These are phyloP conservation scores for Aphelocoma californica DNA, from an alignment of 2,797 vertebrate species.

Conservation along the genomic window DNA sequence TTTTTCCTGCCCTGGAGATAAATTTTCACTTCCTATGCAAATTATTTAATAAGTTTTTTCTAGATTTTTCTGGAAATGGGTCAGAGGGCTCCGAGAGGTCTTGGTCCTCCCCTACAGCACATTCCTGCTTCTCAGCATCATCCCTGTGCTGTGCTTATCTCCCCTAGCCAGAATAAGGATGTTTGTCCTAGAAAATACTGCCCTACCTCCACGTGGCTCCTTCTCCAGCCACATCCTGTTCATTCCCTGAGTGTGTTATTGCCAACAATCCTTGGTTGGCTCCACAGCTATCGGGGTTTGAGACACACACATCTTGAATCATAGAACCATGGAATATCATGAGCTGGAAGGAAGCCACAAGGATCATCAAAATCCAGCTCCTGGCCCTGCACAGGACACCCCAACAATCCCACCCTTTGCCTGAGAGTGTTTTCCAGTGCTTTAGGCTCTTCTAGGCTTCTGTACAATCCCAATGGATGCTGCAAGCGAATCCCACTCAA, in stretches of 20 bases:
- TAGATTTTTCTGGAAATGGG: background rate
- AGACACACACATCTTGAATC: background rate
- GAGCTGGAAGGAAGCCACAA: background rate
- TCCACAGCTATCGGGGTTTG: background rate
- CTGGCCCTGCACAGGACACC: background rate
- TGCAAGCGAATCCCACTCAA: background rate
- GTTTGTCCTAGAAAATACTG: background rate
- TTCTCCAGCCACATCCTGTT: background rate
- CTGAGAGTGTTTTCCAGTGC: fast-evolving
- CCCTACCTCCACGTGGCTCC: background rate
- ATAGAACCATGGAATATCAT: background rate
- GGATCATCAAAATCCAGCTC: background rate
- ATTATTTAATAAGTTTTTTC: background rate
- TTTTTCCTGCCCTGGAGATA: fast-evolving
- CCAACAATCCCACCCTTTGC: background rate
- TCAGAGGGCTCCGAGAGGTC: fast-evolving
- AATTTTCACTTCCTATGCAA: background rate
- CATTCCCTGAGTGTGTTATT: background rate
- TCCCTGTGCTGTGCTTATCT: background rate
- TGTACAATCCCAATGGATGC: background rate
- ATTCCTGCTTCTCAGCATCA: background rate
- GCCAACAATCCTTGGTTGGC: background rate
- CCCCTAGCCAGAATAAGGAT: background rate
- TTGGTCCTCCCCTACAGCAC: too few relatives aligned
- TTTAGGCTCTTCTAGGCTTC: background rate